Evolutionary conservation across 2,113 vertebrate genomes (phyloP).

Genomic region (Sturnus vulgaris): DNA sequence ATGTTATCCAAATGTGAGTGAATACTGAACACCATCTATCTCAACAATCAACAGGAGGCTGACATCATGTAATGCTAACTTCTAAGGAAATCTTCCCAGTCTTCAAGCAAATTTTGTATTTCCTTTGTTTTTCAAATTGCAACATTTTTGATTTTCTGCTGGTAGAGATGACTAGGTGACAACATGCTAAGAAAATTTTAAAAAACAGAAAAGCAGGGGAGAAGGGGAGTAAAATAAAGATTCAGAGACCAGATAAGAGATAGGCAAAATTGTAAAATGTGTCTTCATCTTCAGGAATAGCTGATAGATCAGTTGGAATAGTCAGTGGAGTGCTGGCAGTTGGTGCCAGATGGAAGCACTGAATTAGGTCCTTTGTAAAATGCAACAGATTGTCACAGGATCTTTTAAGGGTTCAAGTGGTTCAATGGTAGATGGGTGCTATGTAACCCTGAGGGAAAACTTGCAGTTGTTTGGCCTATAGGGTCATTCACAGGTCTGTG

Average conservation of each 20-base stretch:
- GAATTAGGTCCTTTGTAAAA: not conserved
- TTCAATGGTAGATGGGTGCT: not conserved
- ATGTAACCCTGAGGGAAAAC: not conserved
- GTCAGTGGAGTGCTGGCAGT: not conserved
- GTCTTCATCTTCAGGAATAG: not conserved
- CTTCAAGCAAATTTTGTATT: not conserved
- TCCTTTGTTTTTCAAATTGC: not conserved
- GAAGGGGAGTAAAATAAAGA: not conserved
- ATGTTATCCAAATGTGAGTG: not conserved
- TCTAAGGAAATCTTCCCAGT: not conserved
- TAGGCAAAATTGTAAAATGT: not conserved
- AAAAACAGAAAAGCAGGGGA: not conserved
- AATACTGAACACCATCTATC: not conserved
- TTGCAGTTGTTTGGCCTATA: not conserved
- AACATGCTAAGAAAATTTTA: not conserved
- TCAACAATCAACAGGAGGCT: not conserved
- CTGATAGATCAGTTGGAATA: not conserved
- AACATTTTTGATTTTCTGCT: not conserved
- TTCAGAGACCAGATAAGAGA: not conserved
- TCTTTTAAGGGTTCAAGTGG: not conserved
- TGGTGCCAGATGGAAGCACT: not conserved
- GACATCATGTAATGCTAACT: not conserved
- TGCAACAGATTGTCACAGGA: not conserved
- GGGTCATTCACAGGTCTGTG: not conserved
- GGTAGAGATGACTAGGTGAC: not conserved